Base-by-base conservation (phyloP, 2,113 vertebrate species). In the Festucalex cinctus region DNA sequence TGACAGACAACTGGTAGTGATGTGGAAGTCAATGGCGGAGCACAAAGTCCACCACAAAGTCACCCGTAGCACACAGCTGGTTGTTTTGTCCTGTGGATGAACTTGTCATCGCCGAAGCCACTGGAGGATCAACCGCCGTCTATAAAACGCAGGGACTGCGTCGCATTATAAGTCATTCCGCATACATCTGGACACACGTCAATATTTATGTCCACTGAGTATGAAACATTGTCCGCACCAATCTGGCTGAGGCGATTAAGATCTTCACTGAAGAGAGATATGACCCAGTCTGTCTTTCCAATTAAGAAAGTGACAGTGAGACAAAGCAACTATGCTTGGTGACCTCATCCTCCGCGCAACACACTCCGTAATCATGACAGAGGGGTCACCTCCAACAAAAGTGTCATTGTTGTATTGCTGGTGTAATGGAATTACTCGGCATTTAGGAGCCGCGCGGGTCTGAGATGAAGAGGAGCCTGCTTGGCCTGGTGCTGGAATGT, bases 221-320 rank as follows among this genome's bases (percentile, higher is more conserved):
- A 69, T 73, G 72, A 80, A 79, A 69, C 65, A 83, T 57, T 81
- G 75, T 83, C 65, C 8, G 3, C 57, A 60, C 66, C 71, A 51
- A 73, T 85, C 58, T 43, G n/a, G 58, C 20, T 80, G 74, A 81
- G 75, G 48, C 86, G 84, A 90, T 89, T 83, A 87, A 76, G 78
- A 86, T 87, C 86, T 86, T 62, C 58, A 68, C 61, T 58, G 22
- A 36, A 43, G 54, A 64, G 71, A 56, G 56, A 77, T 71, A 71
- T 70, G 80, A 78, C 67, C 65, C 78, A 28, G 67, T 65, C 71
- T 82, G 85, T 76, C 83, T 6, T 53, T 84, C 68, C 84, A 85
- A 86, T 90, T 86, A 71, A 63, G 75, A 80, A 77, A 84, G 78
- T 75, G 82, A 83, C 87, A 82, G 82, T 84, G 87, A 89, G 60